Base-by-base conservation (phyloP, 1,140 invertebrate genomes). In the Papilio xuthus region DNA sequence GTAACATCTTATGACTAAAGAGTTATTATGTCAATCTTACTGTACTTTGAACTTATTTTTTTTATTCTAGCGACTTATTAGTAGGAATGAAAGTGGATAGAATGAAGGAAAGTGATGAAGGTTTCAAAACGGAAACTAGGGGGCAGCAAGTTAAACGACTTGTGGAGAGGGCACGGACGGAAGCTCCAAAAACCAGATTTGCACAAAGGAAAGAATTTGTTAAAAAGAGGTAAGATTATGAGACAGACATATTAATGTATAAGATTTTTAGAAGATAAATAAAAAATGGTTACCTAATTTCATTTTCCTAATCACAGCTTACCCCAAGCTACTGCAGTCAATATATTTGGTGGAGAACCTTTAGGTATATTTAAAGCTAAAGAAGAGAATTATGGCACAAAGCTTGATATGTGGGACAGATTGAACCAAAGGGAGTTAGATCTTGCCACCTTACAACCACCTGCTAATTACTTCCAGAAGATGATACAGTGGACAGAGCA, bases 401-500 rank as follows among this genome's bases (percentile, higher is more conserved):
- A 95, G 63, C 85, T 97, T 4, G 85, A 94, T 69, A 96, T 95
- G 0, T 98, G 97, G 98, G 90, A 96, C 18, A 82, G 83, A 18
- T 88, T 98, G 12, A 88, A 96, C 71, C 77, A 96, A 82, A 95
- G 95, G 37, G 96, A 98, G 85, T 81, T 98, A 2, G 94, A 96
- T 82, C 73, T 97, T 20, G 86, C 95, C 0, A 93, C 96, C 0
- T 94, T 95, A 6, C 96, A 96, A 90, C 96, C 96, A 9, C 98
- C 98, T 0, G 90, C 94, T 8, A 99, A 99, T 95, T 96, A 97
- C 85, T 99, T 98, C 90, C 96, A 98, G 93, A 98, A 99, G 94
- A 97, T 99, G 96, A 98, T 98, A 77, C 86, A 96, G 71, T 99
- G 98, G 98, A 99, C 99, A 0, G 96, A 99, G 72, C 96, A 98